Evolutionary conservation across 2,797 vertebrate genomes (phyloP), one percentile per base, ranked within the genome.

Genomic region (Phaenicophaeus curvirostris): DNA sequence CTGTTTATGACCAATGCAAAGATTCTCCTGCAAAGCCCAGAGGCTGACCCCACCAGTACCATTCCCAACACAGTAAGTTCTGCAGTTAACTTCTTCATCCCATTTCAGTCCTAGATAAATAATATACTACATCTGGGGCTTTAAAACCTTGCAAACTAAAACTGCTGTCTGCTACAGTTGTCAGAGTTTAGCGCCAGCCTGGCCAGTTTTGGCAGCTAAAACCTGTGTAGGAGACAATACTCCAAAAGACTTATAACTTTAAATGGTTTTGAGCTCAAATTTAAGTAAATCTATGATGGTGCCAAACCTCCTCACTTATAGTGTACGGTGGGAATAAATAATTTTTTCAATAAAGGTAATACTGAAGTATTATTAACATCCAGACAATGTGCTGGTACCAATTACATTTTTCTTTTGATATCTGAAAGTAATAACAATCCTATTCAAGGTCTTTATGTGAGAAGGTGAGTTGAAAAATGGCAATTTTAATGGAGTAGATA

Each of bases 341-440:
- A 44, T 71, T 87, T 90, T 89, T 88, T 90, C 41, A 75, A n/a
- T 46, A 62, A 72, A 85, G 58, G 54, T 62, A 81, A 81, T 90
- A 54, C 14, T 86, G 83, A 88, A 75, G 39, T 84, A 84, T 51
- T 77, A 83, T 71, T 90, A 88, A 51, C 21, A 86, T 55, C 42
- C 71, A 91, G 76, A 68, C 46, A 92, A 86, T 63, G 28, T 50
- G 33, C 39, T 94, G 16, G 12, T 72, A 84, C 46, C 33, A 72
- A 86, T 90, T 93, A 74, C 20, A 54, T 88, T 66, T 91, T 83
- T 57, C 68, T 93, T 74, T 66, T 89, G 69, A n/a, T 88, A 81
- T 75, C 66, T 89, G 63, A 51, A 65, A 85, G 44, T 85, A 91
- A 90, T 81, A 87, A 1, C 42, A 82, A 78, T 23, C 55, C 31